phyloP scores from a whole-genome alignment of 2,113 vertebrate genomes.

The Microtus ochrogaster region DNA sequence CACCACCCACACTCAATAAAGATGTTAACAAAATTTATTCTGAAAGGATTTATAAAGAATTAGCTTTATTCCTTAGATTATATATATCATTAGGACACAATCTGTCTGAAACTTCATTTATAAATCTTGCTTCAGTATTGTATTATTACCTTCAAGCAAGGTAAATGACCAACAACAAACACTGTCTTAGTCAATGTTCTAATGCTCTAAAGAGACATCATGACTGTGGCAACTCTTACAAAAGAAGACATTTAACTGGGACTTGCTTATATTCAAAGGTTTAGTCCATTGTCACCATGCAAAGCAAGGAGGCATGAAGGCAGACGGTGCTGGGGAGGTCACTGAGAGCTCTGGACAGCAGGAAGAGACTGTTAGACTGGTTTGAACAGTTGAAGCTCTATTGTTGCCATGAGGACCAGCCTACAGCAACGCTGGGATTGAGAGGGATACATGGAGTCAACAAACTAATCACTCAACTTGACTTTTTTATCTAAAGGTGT shows the following conservation, averaged over 20 bases:
- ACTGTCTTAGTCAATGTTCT: neutral
- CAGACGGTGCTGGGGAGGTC: neutral
- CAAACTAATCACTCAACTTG: neutral
- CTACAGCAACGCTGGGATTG: too few species aligned
- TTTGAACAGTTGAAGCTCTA: neutral
- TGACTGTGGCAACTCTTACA: neutral
- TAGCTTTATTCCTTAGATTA: neutral
- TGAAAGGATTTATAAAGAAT: conserved; percentile 2
- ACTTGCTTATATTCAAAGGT: neutral
- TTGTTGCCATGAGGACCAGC: neutral
- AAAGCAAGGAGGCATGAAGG: too few species aligned
- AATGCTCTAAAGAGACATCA: neutral
- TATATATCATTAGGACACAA: neutral
- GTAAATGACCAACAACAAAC: neutral
- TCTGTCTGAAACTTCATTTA: neutral
- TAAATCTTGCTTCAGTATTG: neutral
- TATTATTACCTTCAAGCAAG: neutral
- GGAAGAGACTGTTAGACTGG: neutral
- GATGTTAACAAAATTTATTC: neutral
- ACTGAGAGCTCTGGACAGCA: neutral
- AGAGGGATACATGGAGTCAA: neutral
- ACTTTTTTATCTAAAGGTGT: neutral
- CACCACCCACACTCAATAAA: too few species aligned
- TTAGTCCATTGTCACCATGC: neutral
- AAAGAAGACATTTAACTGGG: neutral